These are phyloP conservation scores for Timandra comae DNA, from an alignment of 2,888 invertebrate genomes.

Conservation along the genomic window DNA sequence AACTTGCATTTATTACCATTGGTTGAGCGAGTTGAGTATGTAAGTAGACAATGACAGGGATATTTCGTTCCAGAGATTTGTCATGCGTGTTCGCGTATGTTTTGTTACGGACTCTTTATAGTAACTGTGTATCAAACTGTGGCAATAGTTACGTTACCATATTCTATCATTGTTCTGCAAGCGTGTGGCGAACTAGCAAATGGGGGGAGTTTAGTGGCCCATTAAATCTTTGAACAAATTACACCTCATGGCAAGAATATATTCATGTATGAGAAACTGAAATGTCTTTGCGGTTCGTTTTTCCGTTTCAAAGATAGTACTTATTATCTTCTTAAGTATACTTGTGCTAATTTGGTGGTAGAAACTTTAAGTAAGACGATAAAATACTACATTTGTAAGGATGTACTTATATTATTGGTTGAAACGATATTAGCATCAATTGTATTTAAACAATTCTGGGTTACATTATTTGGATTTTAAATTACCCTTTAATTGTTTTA, in stretches of 20 bases:
- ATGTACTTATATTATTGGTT: too few relatives aligned
- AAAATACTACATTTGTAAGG: too few relatives aligned
- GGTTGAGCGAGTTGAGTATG: constrained; percentile 33
- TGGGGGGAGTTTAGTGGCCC: constrained; percentile 31
- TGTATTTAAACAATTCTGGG: too few relatives aligned
- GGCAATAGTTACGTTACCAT: constrained; percentile 14
- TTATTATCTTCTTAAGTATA: background rate
- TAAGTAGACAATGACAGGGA: constrained; percentile 61
- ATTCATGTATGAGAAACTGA: constrained; percentile 15
- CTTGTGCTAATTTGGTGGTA: background rate
- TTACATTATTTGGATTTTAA: too few relatives aligned
- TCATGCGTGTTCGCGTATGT: constrained; percentile 31
- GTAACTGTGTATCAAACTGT: constrained; percentile 9
- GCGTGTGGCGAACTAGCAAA: constrained; percentile 38
- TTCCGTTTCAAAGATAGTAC: background rate
- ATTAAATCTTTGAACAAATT: constrained; percentile 32
- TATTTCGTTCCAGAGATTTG: constrained; percentile 54
- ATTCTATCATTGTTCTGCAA: constrained; percentile 38
- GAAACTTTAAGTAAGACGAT: too few relatives aligned
- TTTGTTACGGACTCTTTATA: constrained; percentile 23
- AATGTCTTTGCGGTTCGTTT: constrained; percentile 2
- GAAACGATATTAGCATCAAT: too few relatives aligned
- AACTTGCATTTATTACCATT: constrained; percentile 33
- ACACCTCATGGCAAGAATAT: constrained; percentile 18
- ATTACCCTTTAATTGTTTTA: too few relatives aligned